A percentile compares a stretch with the other conserved stretches of the same genome.
These are phyloP conservation scores for Proterorhinus semilunaris DNA, from an alignment of 2,113 vertebrate genomes.

Conservation along the genomic window DNA sequence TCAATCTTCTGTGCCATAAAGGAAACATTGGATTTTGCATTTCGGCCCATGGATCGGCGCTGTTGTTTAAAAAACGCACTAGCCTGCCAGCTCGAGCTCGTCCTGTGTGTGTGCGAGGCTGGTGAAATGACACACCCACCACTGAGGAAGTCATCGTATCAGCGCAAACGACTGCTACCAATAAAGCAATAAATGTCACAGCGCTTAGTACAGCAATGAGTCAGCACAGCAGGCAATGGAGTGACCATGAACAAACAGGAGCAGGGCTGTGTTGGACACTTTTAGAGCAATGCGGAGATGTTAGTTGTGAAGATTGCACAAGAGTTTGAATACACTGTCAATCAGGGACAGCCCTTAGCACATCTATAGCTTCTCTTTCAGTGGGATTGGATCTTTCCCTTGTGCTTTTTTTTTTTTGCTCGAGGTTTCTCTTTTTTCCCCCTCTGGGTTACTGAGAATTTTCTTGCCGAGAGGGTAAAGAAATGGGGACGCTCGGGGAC, in stretches of 20 bases:
- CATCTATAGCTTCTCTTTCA: no score
- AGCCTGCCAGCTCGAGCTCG: slow-evolving; percentile 21
- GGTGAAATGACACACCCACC: slow-evolving; percentile 35
- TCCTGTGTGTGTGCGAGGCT: slow-evolving; percentile 6
- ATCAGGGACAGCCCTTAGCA: no score
- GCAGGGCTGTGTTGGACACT: not conserved
- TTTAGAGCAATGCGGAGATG: not conserved
- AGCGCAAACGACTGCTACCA: slow-evolving; percentile 54
- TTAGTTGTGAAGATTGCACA: not conserved
- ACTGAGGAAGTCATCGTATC: slow-evolving; percentile 23
- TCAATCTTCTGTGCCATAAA: not conserved
- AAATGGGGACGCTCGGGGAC: no score
- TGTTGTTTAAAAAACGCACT: slow-evolving; percentile 34
- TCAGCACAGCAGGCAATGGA: slow-evolving; percentile 21
- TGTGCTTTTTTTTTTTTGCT: no score
- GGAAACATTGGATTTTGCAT: not conserved
- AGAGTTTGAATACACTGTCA: not conserved
- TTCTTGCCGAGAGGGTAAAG: no score
- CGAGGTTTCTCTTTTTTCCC: no score
- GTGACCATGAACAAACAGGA: slow-evolving; percentile 33
- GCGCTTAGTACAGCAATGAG: slow-evolving; percentile 57
- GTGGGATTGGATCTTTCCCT: no score
- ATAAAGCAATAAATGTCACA: slow-evolving; percentile 48
- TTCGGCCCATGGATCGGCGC: slow-evolving; percentile 3
- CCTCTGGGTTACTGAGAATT: no score